These are phyloP conservation scores for Heliconius hermathena DNA, from an alignment of 1,140 invertebrate species.

Conservation along the genomic window DNA sequence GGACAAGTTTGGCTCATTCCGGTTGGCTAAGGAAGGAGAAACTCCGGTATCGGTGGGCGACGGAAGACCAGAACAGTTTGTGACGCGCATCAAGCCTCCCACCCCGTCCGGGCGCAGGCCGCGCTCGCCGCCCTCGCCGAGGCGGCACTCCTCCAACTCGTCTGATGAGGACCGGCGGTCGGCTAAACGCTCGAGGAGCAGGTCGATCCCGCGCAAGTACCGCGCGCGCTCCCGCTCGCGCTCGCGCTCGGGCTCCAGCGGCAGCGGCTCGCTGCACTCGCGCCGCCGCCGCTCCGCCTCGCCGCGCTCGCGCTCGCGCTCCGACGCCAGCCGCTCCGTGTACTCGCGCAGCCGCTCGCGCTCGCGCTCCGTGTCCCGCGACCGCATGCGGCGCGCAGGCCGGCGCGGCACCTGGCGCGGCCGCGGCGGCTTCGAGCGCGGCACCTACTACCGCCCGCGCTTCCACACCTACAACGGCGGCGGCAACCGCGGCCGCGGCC, in stretches of 20 bases:
- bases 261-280: slow-evolving; percentile 79
- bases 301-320: slow-evolving; percentile 79
- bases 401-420: slow-evolving; percentile 82
- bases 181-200: slow-evolving; percentile 80
- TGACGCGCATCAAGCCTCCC: slow-evolving; percentile 73
- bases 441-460: slow-evolving; percentile 89
- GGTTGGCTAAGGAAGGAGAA: slow-evolving; percentile 81
- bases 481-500: slow-evolving; percentile 79
- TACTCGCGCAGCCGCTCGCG: slow-evolving; percentile 85
- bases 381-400: slow-evolving; percentile 65
- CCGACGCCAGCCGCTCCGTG: slow-evolving; percentile 78
- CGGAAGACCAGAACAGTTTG: slow-evolving; percentile 79
- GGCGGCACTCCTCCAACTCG: slow-evolving; percentile 73
- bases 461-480: slow-evolving; percentile 85
- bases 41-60: slow-evolving; percentile 72
- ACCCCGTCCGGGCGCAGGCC: slow-evolving; percentile 62
- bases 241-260: slow-evolving; percentile 75
- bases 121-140: slow-evolving; percentile 77
- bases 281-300: slow-evolving; percentile 81
- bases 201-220: slow-evolving; percentile 81
- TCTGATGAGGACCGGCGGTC: slow-evolving; percentile 71
- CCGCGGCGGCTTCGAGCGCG: slow-evolving; percentile 85
- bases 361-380: slow-evolving; percentile 84
- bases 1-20: slow-evolving; percentile 86
- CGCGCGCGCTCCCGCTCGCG: slow-evolving; percentile 77